These are phyloP conservation scores for Arnoldichthys spilopterus DNA, from an alignment of 2,797 vertebrate genomes.

Conservation along the genomic window DNA sequence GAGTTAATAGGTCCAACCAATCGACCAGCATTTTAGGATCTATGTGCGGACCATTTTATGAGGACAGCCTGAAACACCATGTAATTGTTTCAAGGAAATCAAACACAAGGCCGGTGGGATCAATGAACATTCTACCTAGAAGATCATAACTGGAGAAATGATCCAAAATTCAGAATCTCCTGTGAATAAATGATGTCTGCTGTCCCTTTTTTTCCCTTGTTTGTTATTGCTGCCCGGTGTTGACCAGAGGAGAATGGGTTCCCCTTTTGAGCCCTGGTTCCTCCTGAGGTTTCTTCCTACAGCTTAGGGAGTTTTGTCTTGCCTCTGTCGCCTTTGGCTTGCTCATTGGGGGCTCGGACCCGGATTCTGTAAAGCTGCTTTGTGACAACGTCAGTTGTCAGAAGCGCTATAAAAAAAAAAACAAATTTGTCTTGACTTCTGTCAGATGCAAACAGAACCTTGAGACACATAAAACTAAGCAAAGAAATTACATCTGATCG, in stretches of 20 bases:
- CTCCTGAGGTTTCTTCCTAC: too few relatives aligned
- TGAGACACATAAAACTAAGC: background rate
- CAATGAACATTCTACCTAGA: slow-evolving; percentile 12
- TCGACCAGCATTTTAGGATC: background rate
- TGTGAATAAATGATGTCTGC: slow-evolving; percentile 9
- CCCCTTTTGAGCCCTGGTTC: too few relatives aligned
- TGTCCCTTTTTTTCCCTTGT: too few relatives aligned
- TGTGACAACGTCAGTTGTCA: too few relatives aligned
- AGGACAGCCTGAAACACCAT: background rate
- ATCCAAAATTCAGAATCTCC: background rate
- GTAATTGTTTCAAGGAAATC: slow-evolving; percentile 9
- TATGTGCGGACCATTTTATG: background rate
- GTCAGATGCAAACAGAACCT: background rate
- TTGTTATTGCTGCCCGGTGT: too few relatives aligned
- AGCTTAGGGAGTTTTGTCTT: too few relatives aligned
- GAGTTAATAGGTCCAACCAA: slow-evolving; percentile 20
- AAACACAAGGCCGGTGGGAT: slow-evolving; percentile 14
- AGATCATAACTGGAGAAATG: background rate
- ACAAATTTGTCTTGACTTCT: too few relatives aligned
- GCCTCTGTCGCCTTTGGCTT: too few relatives aligned
- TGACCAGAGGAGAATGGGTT: too few relatives aligned
- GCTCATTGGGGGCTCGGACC: too few relatives aligned
- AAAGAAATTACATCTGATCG: background rate
- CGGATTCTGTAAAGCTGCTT: too few relatives aligned
- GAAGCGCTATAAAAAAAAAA: too few relatives aligned